Evolutionary conservation across 2,797 vertebrate species (phyloP).

Genomic region (Sphaeramia orbicularis): DNA sequence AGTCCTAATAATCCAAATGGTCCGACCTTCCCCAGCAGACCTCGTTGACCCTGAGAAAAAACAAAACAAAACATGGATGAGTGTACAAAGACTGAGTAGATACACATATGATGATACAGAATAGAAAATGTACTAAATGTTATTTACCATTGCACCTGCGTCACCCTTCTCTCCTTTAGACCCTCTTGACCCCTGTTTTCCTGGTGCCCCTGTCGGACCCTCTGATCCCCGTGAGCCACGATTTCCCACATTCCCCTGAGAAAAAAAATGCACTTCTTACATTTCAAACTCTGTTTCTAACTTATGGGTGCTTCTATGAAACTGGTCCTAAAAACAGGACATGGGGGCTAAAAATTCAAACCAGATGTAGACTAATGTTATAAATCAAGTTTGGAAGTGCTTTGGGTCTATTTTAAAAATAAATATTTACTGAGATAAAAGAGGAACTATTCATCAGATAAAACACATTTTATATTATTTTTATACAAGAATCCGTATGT

Average conservation of each 20-base stretch:
- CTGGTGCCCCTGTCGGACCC: conserved; percentile 75
- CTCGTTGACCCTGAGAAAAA: conserved; percentile 76
- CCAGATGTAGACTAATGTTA: no score
- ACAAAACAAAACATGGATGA: neutral
- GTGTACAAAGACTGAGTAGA: neutral
- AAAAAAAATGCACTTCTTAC: neutral
- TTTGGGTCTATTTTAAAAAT: no score
- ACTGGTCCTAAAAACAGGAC: no score
- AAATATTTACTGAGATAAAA: no score
- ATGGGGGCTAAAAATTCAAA: no score
- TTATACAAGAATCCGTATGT: no score
- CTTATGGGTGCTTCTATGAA: neutral
- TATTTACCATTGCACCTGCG: conserved; percentile 81
- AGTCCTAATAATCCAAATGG: conserved; percentile 73
- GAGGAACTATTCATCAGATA: no score
- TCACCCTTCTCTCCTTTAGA: conserved; percentile 86
- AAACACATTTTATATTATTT: no score
- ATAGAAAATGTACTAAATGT: neutral
- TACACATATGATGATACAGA: neutral
- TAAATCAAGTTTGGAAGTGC: no score
- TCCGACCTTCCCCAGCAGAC: conserved; percentile 72
- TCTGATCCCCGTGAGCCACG: conserved; percentile 74
- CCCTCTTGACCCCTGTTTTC: conserved; percentile 78
- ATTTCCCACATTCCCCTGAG: conserved; percentile 82
- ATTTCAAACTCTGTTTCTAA: neutral